phyloP scores from a whole-genome alignment of 1,140 invertebrate species.

The Brachionus calyciflorus region DNA sequence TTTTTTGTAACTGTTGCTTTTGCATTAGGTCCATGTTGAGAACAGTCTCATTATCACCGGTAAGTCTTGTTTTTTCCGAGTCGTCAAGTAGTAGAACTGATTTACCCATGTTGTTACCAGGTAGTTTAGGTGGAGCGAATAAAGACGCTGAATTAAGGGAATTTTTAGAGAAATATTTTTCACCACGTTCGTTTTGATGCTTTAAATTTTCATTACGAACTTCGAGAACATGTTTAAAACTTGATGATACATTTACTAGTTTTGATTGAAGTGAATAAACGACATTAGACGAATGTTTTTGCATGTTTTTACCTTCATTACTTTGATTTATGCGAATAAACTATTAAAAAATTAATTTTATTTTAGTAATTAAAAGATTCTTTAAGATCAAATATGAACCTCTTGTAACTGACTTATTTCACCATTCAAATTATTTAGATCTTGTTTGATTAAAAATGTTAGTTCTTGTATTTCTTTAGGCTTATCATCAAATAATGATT shows the following conservation, averaged over 20 bases:
- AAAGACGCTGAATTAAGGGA: neutral
- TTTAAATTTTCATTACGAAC: slow-evolving; percentile 69
- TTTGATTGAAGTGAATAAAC: slow-evolving; percentile 82
- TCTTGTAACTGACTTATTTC: slow-evolving; percentile 75
- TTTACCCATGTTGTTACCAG: slow-evolving; percentile 40
- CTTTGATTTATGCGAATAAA: slow-evolving; percentile 57
- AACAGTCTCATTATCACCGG: slow-evolving; percentile 48
- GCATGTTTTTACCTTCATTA: slow-evolving; percentile 73
- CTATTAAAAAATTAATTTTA: slow-evolving; percentile 57
- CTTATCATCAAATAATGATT: slow-evolving; percentile 89
- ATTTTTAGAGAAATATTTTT: slow-evolving; percentile 46
- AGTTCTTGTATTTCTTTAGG: slow-evolving; percentile 93
- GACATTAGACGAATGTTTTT: slow-evolving; percentile 91
- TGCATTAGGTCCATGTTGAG: slow-evolving; percentile 26
- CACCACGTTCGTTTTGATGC: slow-evolving; percentile 26
- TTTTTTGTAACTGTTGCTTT: slow-evolving; percentile 34
- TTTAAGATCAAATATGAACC: slow-evolving; percentile 49
- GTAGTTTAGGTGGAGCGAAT: slow-evolving; percentile 15
- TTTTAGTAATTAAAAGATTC: neutral
- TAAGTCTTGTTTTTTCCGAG: neutral
- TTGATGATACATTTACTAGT: slow-evolving; percentile 89
- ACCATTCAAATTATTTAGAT: slow-evolving; percentile 87
- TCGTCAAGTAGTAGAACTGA: slow-evolving; percentile 35
- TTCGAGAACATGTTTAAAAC: slow-evolving; percentile 90
- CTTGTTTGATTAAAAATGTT: slow-evolving; percentile 94